Evolutionary conservation across 2,113 vertebrate species (phyloP), one percentile per base, ranked within the genome.

Genomic region (Polypterus senegalus): DNA sequence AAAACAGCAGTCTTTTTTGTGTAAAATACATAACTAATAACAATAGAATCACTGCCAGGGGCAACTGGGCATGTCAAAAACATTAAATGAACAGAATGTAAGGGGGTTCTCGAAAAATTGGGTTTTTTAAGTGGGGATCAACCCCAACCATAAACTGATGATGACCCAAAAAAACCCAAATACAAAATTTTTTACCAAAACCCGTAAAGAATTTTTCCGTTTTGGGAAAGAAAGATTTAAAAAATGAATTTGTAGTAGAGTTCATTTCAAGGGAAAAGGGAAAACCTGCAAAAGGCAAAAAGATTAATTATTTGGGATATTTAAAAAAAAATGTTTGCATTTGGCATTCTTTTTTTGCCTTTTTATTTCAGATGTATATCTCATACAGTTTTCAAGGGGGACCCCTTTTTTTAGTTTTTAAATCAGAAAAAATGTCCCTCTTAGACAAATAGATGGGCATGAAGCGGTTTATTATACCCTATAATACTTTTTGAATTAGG

Each of bases 41-140:
- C 74, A 45, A 88, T 9, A 88, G 76, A 1, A 75, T 68, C 0
- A 83, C 86, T 0, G 86, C 77, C 11, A 88, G 70, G 4, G 69
- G 83, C 4, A 88, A 80, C 74, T 84, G 86, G 64, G 53, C 0
- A 83, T 78, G n/a, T 88, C n/a, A n/a, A n/a, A n/a, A n/a, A n/a
- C 86, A 5, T 86, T 88, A 10, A 74, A 86, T 78, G 64, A 88
- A 88, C 84, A 88, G 79, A 71, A 88, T 80, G 74, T 88, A 86
- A 0, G 83, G 0, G 86, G 84, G 66, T 88, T 83, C 67, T 85
- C 84, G 1, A 71, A 88, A 87, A 46, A 78, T 54, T 75, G 75
- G 71, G 77, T 85, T 79, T n/a, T 48, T 68, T 1, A 77, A 71
- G 68, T 86, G 86, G 70, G 71, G 64, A 84, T 76, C 84, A 88